Evolutionary conservation across 1,140 invertebrate genomes (phyloP).

Genomic region (Drosophila teissieri): DNA sequence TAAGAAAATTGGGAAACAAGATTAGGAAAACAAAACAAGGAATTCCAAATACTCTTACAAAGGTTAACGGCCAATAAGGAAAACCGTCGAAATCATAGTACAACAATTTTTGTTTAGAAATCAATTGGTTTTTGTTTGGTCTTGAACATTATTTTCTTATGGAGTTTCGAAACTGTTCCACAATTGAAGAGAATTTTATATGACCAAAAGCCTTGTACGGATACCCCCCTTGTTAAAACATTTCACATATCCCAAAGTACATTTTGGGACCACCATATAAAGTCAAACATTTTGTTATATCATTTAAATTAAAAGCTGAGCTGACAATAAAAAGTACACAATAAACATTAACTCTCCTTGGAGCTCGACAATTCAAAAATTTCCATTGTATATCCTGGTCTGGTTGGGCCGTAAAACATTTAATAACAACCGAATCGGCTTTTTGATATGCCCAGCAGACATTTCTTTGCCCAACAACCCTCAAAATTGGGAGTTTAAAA

Average conservation of each 20-base stretch:
- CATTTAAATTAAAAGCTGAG: conserved; percentile 80
- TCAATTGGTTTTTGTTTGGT: no score
- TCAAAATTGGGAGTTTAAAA: conserved; percentile 43
- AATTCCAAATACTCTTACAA: neutral
- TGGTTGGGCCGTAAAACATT: conserved; percentile 70
- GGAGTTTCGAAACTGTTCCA: no score
- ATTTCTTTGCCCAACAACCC: conserved; percentile 55
- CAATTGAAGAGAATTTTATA: no score
- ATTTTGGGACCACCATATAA: conserved; percentile 44
- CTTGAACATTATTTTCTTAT: no score
- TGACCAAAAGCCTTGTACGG: neutral
- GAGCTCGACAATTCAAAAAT: conserved; percentile 63
- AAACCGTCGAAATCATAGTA: no score
- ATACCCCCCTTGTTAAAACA: conserved; percentile 6
- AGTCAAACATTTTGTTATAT: conserved; percentile 63
- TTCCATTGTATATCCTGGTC: conserved; percentile 25
- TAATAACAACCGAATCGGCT: conserved; percentile 64
- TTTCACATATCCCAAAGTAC: conserved; percentile 25
- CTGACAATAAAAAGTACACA: conserved; percentile 73
- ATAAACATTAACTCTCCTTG: conserved; percentile 53
- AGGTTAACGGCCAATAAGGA: no score
- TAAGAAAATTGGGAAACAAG: neutral
- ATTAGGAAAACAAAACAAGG: neutral
- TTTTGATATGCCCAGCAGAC: conserved; percentile 54
- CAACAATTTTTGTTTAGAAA: neutral